Base-by-base conservation (phyloP, 2,113 vertebrate species). In the Pitta sordida region DNA sequence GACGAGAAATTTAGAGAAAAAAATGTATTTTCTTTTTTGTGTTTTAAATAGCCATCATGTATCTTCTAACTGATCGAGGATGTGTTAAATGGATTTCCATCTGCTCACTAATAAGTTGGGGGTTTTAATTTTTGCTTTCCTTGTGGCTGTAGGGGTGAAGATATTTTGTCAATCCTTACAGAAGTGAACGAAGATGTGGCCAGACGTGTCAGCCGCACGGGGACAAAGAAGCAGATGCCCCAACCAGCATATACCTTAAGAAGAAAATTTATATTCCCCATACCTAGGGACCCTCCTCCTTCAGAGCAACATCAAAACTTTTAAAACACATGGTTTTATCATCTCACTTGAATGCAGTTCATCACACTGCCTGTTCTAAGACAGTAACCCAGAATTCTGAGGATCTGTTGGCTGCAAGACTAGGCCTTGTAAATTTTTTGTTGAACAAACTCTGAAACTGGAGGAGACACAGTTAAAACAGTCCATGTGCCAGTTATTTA, bases 81-180 rank as follows among this genome's bases (percentile, higher is more conserved):
- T 23, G 48, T 80, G n/a, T 85, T 85, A 46, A 53, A 24, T 30
- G 32, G 32, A 79, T 9, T 62, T 16, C 41, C 8, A 39, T 55
- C 46, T 83, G 55, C n/a, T 83, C 19, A 51, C 43, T 74, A 88
- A 59, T n/a, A 73, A 79, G 12, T 60, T 1, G 2, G 16, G 48
- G 23, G 30, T 32, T 56, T 39, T 10, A 3, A 9, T 52, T 58
- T 88, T 91, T 82, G 9, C 21, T 77, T 5, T 60, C 53, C 44
- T 49, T 91, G n/a, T 94, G 48, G 26, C 55, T 85, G 15, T 94
- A 99, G 99, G 16, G 81, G 83, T 23, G 34, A 60, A 81, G 98
- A 99, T 95, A 98, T 99, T 76, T 84, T 99, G 91, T 97, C 98
- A 3, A 98, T 99, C 91, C 97, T 99, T 86, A 99, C 99, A 8